phyloP scores from a whole-genome alignment of 1,140 invertebrate species.

The Drosophila azteca region DNA sequence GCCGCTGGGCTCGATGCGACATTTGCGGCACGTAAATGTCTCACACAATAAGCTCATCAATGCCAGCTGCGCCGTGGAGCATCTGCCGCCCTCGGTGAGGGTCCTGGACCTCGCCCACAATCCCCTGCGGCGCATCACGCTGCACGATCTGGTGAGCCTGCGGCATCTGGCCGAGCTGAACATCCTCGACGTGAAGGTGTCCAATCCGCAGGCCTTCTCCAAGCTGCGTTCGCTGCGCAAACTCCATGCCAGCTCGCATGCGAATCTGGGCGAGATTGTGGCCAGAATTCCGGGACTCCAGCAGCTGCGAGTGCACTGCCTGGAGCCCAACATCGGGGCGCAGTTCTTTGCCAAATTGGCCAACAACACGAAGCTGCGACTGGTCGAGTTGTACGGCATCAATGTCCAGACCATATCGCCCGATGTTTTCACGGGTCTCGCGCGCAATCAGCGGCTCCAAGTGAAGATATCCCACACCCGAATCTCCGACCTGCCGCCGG shows the following conservation, averaged over 20 bases:
- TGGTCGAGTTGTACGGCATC: conserved; percentile 91
- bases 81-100: conserved; percentile 72
- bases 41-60: conserved; percentile 86
- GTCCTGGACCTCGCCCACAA: conserved; percentile 80
- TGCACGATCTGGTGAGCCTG: conserved; percentile 72
- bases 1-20: conserved; percentile 85
- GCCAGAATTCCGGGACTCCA: conserved; percentile 85
- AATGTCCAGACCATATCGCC: conserved; percentile 88
- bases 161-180: conserved; percentile 76
- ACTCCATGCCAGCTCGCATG: conserved; percentile 70
- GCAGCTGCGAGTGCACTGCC: conserved; percentile 88
- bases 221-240: conserved; percentile 84
- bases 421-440: conserved; percentile 89
- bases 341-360: conserved; percentile 88
- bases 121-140: conserved; percentile 71
- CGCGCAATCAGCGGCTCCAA: conserved; percentile 87
- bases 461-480: conserved; percentile 90
- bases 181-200: conserved; percentile 77
- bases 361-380: conserved; percentile 90
- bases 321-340: conserved; percentile 88
- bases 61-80: conserved; percentile 76
- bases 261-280: conserved; percentile 79
- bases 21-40: conserved; percentile 86
- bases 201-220: conserved; percentile 72
- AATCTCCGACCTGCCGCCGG: conserved; percentile 89